Evolutionary conservation across 1,140 invertebrate species (phyloP).

Genomic region (Trypoxylus dichotomus): DNA sequence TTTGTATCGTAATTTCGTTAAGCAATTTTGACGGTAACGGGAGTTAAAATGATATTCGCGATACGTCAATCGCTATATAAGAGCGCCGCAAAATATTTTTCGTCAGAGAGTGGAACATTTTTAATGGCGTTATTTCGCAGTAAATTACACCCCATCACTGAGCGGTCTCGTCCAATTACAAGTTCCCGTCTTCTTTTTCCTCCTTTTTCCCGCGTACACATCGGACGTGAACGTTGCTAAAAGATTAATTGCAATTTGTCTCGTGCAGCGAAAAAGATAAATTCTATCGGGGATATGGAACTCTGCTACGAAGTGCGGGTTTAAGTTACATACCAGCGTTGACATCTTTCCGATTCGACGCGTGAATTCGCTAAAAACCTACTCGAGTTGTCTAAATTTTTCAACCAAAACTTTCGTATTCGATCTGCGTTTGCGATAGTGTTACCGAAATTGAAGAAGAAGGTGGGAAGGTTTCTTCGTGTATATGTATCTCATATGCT

Average conservation of each 20-base stretch:
- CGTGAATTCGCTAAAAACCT: no score
- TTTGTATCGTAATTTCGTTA: no score
- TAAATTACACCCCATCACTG: background rate
- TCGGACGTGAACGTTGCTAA: background rate
- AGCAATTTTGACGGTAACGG: no score
- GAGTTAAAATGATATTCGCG: background rate
- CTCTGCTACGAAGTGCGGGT: background rate
- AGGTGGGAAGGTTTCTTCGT: background rate
- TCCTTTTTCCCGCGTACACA: background rate
- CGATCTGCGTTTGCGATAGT: no score
- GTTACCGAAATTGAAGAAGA: background rate
- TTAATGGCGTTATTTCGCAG: background rate
- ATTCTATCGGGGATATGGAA: background rate
- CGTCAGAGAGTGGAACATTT: background rate
- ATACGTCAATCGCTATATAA: background rate
- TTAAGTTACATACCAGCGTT: constrained; percentile 17
- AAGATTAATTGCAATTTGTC: constrained; percentile 24
- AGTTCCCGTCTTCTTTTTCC: background rate
- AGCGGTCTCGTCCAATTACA: constrained; percentile 13
- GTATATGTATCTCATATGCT: background rate
- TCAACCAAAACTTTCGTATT: no score
- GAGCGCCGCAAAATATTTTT: background rate
- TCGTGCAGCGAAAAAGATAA: background rate
- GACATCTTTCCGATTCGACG: background rate
- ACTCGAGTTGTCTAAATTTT: no score